Evolutionary conservation across 2,113 vertebrate species (phyloP), one percentile per base, ranked within the genome.

Genomic region (Nesogale talazaci): DNA sequence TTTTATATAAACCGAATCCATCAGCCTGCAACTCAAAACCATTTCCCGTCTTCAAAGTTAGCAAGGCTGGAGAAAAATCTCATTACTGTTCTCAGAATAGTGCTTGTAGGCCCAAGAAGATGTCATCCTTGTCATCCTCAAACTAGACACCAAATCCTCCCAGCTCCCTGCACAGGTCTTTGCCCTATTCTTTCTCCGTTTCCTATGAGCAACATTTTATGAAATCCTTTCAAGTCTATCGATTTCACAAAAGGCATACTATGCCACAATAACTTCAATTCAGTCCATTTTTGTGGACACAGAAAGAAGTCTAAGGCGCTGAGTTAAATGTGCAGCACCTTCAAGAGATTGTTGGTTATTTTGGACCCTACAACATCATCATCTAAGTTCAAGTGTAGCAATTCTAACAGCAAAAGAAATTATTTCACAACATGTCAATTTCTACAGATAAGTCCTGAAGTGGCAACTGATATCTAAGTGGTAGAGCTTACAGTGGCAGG

Each of bases 1-100:
- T 91, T 91, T 94, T 46, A 83, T 1, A 85, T 65, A 92, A 90
- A 81, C 31, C 3, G 20, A 92, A 91, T 40, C 65, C 85, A 42
- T 77, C 42, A n/a, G 42, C n/a, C 36, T 83, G 1, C 16, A 82
- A 38, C 42, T 75, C 61, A 84, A 90, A 93, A 36, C 34, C 79
- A 61, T 78, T 87, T 90, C 40, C 72, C 95, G 69, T 92, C 56
- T 72, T 81, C 6, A 1, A 72, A 69, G 34, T 76, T 70, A 91
- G 52, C 59, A 84, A 52, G 27, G 36, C 38, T 38, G 12, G 69
- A 72, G 69, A 82, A 91, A 81, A 52, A 31, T 2, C 38, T 88
- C 56, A 59, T 75, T 70, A 19, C 42, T 81, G 75, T 83, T 38
- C 77, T 87, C 46, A 89, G 36, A 81, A 86, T 46, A 83, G 83